phyloP scores from a whole-genome alignment of 2,888 invertebrate species.

The Drosophila trichaetosa region DNA sequence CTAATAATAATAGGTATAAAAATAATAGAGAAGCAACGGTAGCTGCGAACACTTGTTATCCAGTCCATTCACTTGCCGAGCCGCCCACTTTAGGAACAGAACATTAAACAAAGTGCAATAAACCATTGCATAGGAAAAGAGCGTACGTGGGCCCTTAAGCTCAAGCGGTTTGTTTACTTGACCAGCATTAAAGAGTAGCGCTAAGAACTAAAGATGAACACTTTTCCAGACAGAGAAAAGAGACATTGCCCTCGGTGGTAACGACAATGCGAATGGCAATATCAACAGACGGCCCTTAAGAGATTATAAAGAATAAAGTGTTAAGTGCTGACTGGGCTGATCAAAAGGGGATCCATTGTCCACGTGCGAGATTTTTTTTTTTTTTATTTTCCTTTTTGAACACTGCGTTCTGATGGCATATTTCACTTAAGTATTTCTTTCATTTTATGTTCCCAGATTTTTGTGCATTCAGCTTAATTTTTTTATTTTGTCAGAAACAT shows the following conservation, averaged over 20 bases:
- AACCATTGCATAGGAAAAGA: constrained; percentile 33
- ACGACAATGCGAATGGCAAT: constrained; percentile 19
- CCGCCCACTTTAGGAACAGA: constrained; percentile 27
- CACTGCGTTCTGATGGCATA: constrained; percentile 16
- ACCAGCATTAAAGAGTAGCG: constrained; percentile 28
- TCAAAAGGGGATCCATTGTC: constrained; percentile 12
- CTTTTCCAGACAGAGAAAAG: constrained; percentile 23
- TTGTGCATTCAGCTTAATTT: constrained; percentile 26
- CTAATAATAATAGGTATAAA: not conserved
- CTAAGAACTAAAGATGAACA: constrained; percentile 3
- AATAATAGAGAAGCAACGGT: not conserved
- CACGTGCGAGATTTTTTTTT: not conserved
- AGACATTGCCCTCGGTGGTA: constrained; percentile 30
- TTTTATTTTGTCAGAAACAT: constrained; percentile 13
- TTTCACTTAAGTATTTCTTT: constrained; percentile 25
- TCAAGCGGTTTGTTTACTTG: constrained; percentile 66
- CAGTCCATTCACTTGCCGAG: constrained; percentile 30
- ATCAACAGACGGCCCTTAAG: constrained; percentile 60
- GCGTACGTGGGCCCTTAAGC: constrained; percentile 46
- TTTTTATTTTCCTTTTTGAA: constrained; percentile 20
- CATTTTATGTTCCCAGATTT: constrained; percentile 23
- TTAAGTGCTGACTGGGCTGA: not conserved
- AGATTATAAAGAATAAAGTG: constrained; percentile 69
- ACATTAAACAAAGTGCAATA: constrained; percentile 58
- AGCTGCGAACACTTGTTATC: constrained; percentile 18